Conservation (phyloP, 2,797 vertebrate species). For the Ciconia nigra region DNA sequence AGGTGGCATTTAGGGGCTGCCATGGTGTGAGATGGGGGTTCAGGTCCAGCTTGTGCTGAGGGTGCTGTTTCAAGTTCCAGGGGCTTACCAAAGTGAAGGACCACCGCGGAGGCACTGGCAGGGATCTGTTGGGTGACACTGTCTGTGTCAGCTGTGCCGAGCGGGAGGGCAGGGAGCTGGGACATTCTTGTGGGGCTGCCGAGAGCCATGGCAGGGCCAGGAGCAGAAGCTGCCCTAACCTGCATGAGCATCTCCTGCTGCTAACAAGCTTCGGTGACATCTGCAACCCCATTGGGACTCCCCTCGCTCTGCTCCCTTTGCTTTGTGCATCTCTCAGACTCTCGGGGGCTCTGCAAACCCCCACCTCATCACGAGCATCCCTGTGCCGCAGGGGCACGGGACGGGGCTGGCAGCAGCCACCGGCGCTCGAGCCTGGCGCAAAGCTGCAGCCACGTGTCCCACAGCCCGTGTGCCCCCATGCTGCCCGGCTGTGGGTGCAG, state of each 20-base stretch:
- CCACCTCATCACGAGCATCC: rapidly evolving
- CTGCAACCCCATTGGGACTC: rapidly evolving
- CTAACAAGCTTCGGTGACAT: not conserved
- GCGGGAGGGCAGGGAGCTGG: not conserved
- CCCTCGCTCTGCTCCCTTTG: not conserved
- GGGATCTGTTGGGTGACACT: not conserved
- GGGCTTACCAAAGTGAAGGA: not conserved
- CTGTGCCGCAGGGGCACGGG: rapidly evolving
- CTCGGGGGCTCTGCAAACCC: not conserved
- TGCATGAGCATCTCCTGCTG: not conserved
- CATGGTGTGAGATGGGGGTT: not conserved
- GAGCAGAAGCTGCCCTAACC: not conserved
- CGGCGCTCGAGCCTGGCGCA: too few species aligned
- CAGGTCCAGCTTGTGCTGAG: not conserved
- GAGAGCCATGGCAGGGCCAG: not conserved
- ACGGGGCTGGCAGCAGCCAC: not conserved
- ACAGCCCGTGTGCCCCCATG: rapidly evolving
- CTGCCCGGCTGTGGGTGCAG: not conserved
- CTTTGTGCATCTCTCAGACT: not conserved
- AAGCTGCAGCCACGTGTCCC: not conserved
- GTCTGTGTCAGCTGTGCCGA: rapidly evolving
- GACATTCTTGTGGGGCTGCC: rapidly evolving
- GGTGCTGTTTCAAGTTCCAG: not conserved
- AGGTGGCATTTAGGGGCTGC: not conserved
- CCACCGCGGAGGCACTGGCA: rapidly evolving